Conservation (phyloP, 2,113 vertebrate genomes). For the Pelecanoides urinatrix region DNA sequence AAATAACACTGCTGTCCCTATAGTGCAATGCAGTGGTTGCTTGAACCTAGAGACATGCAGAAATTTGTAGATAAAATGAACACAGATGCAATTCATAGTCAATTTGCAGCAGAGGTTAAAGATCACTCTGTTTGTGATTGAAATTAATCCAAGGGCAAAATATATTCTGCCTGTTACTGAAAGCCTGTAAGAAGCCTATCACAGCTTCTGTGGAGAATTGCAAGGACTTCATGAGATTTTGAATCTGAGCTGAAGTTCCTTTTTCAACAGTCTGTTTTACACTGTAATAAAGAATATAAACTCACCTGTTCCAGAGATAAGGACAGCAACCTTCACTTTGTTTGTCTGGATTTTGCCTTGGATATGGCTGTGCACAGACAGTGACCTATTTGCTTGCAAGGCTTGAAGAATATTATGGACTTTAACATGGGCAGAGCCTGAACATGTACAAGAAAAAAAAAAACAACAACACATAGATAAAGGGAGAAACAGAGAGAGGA, state of each 20-base stretch:
- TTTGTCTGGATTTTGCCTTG: constrained; percentile 53
- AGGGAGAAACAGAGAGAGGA: neutral
- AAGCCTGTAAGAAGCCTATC: neutral
- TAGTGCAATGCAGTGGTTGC: neutral
- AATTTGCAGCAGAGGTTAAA: neutral
- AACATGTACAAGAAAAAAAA: neutral
- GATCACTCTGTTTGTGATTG: neutral
- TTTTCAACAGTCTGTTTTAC: neutral
- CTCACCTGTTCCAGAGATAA: constrained; percentile 95
- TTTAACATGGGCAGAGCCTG: constrained; percentile 69
- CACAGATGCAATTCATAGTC: neutral
- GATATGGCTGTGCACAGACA: constrained; percentile 2
- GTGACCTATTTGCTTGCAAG: constrained; percentile 49
- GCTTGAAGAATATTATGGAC: constrained; percentile 69
- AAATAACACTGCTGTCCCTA: neutral
- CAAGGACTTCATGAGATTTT: neutral
- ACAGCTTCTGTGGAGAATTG: neutral
- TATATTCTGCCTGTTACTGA: neutral
- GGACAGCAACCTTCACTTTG: constrained; percentile 84
- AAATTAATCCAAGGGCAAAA: neutral
- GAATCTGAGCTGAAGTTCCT: neutral
- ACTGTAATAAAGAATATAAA: neutral
- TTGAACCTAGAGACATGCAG: neutral
- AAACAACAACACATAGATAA: neutral
- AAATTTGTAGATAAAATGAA: neutral